These are phyloP conservation scores for Gerris lacustris DNA, from an alignment of 2,888 invertebrate genomes.

Conservation along the genomic window DNA sequence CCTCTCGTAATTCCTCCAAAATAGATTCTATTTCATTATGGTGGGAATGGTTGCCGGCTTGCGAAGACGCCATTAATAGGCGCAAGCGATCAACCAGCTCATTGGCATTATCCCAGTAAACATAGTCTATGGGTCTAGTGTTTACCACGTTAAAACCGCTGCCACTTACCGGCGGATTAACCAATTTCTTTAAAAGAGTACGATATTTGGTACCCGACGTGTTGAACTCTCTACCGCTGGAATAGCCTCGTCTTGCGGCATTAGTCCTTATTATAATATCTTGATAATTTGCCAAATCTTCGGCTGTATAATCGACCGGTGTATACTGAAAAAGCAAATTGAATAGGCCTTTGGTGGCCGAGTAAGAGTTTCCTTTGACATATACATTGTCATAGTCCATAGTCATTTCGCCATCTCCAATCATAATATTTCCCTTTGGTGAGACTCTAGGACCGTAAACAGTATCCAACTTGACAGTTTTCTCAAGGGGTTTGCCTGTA, in stretches of 20 bases:
- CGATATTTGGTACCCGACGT: not conserved
- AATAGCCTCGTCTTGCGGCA: not conserved
- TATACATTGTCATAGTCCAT: too few species aligned
- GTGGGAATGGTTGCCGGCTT: not conserved
- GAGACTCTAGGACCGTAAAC: conserved; percentile 11
- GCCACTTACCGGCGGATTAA: not conserved
- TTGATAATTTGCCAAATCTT: not conserved
- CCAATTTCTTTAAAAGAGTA: not conserved
- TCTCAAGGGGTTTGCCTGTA: not conserved
- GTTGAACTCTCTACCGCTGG: not conserved
- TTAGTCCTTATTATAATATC: not conserved
- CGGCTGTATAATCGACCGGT: not conserved
- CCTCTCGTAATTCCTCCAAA: not conserved
- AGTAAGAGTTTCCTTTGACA: too few species aligned
- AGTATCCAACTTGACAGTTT: not conserved
- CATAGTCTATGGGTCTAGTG: not conserved
- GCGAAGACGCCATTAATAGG: not conserved
- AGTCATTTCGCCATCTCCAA: not conserved
- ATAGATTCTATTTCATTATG: not conserved
- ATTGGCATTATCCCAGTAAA: not conserved
- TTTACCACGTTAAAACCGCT: not conserved
- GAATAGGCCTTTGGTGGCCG: too few species aligned
- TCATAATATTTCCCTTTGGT: not conserved
- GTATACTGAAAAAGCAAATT: too few species aligned
- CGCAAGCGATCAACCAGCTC: not conserved